Evolutionary conservation across 2,797 vertebrate genomes (phyloP).

Genomic region (Enteromius thamalakanensis): DNA sequence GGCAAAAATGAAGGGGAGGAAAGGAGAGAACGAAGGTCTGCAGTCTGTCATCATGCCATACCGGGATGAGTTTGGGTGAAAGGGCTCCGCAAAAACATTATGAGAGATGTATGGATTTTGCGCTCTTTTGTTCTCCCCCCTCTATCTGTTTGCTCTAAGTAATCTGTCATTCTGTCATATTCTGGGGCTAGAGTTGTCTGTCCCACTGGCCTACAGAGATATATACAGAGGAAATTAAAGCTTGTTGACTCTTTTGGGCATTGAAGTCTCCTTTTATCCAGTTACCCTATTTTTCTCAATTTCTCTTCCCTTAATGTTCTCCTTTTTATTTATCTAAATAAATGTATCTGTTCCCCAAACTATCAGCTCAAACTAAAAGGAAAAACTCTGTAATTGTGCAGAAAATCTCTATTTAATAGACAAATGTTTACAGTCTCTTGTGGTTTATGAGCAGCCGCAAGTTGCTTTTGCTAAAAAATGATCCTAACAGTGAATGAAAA

Average conservation of each 20-base stretch:
- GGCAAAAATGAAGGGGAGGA: constrained; percentile 49
- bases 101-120: constrained; percentile 24
- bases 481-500: not conserved
- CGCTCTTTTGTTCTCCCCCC: not conserved
- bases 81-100: constrained; percentile 52
- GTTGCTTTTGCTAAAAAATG: not conserved
- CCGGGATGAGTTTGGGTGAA: constrained; percentile 55
- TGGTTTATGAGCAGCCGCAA: not conserved
- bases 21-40: constrained; percentile 49
- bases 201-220: not conserved
- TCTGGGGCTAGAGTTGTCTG: constrained; percentile 5
- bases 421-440: constrained; percentile 7
- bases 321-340: not conserved
- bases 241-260: not conserved
- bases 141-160: constrained; percentile 27
- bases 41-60: constrained; percentile 56
- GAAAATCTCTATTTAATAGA: not conserved
- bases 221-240: not conserved
- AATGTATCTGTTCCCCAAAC: not conserved
- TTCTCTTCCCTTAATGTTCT: not conserved
- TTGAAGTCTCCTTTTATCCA: not conserved
- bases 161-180: constrained; percentile 25
- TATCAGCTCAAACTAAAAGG: not conserved
- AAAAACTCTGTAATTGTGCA: not conserved
- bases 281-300: not conserved